Evolutionary conservation across 2,113 vertebrate genomes (phyloP).

Genomic region (Cyphomyrus discorhynchus): DNA sequence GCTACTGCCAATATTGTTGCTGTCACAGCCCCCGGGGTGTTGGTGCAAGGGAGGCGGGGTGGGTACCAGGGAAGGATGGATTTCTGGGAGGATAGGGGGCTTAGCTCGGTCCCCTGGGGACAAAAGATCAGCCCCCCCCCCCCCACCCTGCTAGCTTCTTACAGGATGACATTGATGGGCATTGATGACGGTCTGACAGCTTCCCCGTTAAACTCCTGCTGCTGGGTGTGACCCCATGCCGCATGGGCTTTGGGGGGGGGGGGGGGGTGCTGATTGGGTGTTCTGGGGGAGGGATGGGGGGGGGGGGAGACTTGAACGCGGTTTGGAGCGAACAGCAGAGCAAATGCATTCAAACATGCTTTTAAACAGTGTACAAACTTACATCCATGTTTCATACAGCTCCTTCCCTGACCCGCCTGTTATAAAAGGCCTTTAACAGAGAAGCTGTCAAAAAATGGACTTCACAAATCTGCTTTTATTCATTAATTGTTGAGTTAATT

Average conservation of each 20-base stretch:
- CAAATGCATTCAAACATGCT: neutral
- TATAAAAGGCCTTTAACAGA: slow-evolving; percentile 9
- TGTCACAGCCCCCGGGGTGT: slow-evolving; percentile 43
- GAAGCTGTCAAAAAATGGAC: slow-evolving; percentile 1
- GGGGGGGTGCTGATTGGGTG: neutral
- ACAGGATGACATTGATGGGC: slow-evolving; percentile 27
- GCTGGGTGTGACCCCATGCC: slow-evolving; percentile 10
- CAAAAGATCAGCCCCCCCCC: slow-evolving; percentile 39
- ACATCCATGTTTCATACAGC: neutral
- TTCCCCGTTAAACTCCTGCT: neutral
- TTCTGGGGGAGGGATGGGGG: neutral
- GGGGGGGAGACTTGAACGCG: too few relatives aligned
- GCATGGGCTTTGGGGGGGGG: neutral
- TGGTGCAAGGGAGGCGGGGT: slow-evolving; percentile 27
- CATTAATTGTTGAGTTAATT: neutral
- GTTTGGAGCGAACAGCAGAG: neutral
- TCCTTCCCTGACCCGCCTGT: neutral
- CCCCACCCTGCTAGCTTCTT: neutral
- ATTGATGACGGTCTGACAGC: slow-evolving; percentile 26
- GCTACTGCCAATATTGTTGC: slow-evolving; percentile 48
- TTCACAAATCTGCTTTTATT: slow-evolving; percentile 12
- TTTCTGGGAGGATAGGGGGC: slow-evolving; percentile 24
- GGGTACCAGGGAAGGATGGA: slow-evolving; percentile 27
- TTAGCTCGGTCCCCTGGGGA: slow-evolving; percentile 39
- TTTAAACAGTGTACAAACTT: neutral